A percentile compares a stretch with the other conserved stretches of the same genome.
phyloP scores from a whole-genome alignment of 2,797 vertebrate genomes.

The Enteromius argenteus region DNA sequence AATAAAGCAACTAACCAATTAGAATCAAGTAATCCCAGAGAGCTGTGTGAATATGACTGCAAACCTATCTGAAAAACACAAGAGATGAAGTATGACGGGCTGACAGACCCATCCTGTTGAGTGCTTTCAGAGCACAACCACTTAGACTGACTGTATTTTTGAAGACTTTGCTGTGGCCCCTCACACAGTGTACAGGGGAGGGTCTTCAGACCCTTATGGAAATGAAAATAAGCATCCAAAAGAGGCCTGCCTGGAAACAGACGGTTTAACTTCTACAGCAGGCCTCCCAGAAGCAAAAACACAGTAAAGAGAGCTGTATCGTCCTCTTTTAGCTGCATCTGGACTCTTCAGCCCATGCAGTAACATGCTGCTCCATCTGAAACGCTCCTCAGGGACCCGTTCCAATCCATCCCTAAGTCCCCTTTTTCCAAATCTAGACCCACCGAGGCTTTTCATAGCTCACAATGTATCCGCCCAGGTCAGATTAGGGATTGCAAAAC shows the following conservation, averaged over 20 bases:
- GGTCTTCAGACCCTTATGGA: slow-evolving; percentile 26
- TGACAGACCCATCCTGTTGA: not conserved
- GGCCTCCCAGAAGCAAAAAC: slow-evolving; percentile 61
- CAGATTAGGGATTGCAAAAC: slow-evolving; percentile 18
- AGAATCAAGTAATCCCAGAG: not conserved
- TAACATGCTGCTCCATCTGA: slow-evolving; percentile 15
- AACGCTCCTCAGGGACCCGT: slow-evolving; percentile 14
- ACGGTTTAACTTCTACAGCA: slow-evolving; percentile 28
- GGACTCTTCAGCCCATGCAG: slow-evolving; percentile 42
- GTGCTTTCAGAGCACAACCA: not conserved
- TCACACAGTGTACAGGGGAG: slow-evolving; percentile 34
- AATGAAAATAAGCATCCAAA: slow-evolving; percentile 55
- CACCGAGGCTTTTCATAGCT: slow-evolving; percentile 44
- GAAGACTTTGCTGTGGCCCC: slow-evolving; percentile 13
- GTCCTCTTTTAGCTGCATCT: slow-evolving; percentile 55
- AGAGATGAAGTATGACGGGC: not conserved
- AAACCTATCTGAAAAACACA: slow-evolving; percentile 2
- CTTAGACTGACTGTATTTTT: slow-evolving; percentile 33
- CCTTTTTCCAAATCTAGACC: slow-evolving; percentile 47
- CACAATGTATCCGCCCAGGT: slow-evolving; percentile 19
- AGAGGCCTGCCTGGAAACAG: slow-evolving; percentile 23
- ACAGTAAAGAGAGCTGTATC: slow-evolving; percentile 26
- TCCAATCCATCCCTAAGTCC: slow-evolving; percentile 27
- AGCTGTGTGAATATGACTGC: not conserved
- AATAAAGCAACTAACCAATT: not conserved